phyloP scores from a whole-genome alignment of 2,888 invertebrate genomes.

The Agrochola macilenta region DNA sequence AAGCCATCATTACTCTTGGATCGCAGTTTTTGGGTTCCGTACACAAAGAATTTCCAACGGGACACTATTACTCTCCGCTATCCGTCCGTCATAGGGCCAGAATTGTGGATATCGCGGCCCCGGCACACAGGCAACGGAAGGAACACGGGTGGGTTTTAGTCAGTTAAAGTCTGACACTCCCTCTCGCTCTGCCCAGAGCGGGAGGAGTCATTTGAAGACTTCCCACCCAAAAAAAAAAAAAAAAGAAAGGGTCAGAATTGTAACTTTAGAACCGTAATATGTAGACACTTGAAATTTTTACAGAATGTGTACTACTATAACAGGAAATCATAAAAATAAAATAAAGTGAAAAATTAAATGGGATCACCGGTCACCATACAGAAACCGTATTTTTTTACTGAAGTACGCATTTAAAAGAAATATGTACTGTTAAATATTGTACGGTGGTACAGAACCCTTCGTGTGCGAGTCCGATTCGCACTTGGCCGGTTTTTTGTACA shows the following conservation, averaged over 20 bases:
- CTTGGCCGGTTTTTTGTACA: conserved; percentile 27
- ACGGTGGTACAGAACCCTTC: not conserved
- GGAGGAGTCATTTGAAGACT: too few relatives aligned
- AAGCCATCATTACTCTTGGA: conserved; percentile 57
- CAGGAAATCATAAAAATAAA: not conserved
- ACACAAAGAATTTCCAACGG: not conserved
- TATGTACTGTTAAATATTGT: not conserved
- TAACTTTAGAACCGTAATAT: not conserved
- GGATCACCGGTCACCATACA: not conserved
- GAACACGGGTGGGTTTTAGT: too few relatives aligned
- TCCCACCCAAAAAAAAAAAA: too few relatives aligned
- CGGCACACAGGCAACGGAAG: too few relatives aligned
- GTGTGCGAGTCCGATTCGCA: not conserved
- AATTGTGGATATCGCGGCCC: too few relatives aligned
- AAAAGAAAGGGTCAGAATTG: not conserved
- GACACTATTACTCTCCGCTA: not conserved
- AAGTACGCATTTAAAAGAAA: not conserved
- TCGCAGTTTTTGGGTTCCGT: conserved; percentile 42
- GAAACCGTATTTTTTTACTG: not conserved
- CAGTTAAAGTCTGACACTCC: too few relatives aligned
- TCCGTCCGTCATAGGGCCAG: not conserved
- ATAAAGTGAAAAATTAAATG: not conserved
- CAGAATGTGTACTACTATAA: not conserved
- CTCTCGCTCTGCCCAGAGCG: too few relatives aligned
- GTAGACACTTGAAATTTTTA: not conserved